Base-by-base conservation (phyloP, 2,113 vertebrate species). In the Toxotes jaculatrix region DNA sequence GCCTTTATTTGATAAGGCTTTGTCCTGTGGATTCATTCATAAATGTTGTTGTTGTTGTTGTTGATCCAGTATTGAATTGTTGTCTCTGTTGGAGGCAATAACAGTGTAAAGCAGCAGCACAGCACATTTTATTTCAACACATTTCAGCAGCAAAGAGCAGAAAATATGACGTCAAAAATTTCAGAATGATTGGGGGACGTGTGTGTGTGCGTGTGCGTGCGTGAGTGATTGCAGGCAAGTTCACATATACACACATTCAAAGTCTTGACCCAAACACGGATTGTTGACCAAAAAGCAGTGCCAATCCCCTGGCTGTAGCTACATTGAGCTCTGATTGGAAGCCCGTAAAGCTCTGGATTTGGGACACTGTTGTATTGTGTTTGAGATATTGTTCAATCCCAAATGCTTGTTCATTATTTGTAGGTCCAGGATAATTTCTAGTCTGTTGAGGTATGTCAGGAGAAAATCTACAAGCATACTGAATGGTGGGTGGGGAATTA, bases 291-390 rank as follows among this genome's bases (percentile, higher is more conserved):
- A 66, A 88, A 66, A 74, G 64, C 40, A 47, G 45, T 21, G 23
- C 71, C 88, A 89, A 91, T 88, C 82, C 82, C 47, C 61, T 65
- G 56, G 47, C 77, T 80, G 74, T 59, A 23, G 75, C 85, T 65
- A 38, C 62, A 19, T 27, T 83, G 74, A 71, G 27, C 47, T 83
- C 68, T 60, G 76, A 88, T 82, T 86, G 60, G 40, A 77, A 43
- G 71, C 75, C 55, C 53, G 81, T 84, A 83, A 90, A 87, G 85
- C 88, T 90, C 55, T 66, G 86, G 77, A 86, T 92, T 74, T 90
- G 71, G 75, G 76, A 77, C 84, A 81, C 51, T 23, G 42, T 43
- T 84, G 62, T 77, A 43, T 85, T 89, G 73, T 90, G 71, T 69
- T 78, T 16, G 31, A n/a, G 59, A 74, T 61, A 64, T 79, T 86